Percentiles rank a stretch among this genome's conserved stretches.
phyloP scores from a whole-genome alignment of 2,888 invertebrate genomes.

The Mechanitis mazaeus region DNA sequence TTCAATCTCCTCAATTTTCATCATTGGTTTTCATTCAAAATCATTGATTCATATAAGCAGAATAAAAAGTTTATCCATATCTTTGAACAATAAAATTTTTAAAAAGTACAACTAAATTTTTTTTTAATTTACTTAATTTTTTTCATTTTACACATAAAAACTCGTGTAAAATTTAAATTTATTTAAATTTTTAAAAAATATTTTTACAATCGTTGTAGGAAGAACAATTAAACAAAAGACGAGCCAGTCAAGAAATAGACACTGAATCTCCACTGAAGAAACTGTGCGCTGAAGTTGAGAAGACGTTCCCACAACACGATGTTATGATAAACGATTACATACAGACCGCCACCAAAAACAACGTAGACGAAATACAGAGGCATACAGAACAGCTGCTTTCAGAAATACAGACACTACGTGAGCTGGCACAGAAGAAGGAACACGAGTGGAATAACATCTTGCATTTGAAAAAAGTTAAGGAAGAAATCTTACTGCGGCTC shows the following conservation, averaged over 20 bases:
- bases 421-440: constrained; percentile 87
- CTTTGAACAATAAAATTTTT: too few species aligned
- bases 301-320: constrained; percentile 75
- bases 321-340: constrained; percentile 79
- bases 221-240: constrained; percentile 57
- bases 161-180: too few species aligned
- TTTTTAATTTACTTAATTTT: too few species aligned
- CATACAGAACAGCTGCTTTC: constrained; percentile 80
- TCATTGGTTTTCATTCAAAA: too few species aligned
- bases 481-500: constrained; percentile 85
- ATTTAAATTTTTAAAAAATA: too few species aligned
- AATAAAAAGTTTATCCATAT: too few species aligned
- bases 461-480: constrained; percentile 88
- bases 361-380: constrained; percentile 77
- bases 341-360: constrained; percentile 78
- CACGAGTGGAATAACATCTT: constrained; percentile 91
- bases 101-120: too few species aligned
- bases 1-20: too few species aligned
- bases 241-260: constrained; percentile 62
- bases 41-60: too few species aligned
- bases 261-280: constrained; percentile 68
- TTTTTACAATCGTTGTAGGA: constrained; percentile 43
- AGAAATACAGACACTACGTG: constrained; percentile 83
- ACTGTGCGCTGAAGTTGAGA: constrained; percentile 71
- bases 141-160: too few species aligned